Conservation (phyloP, 2,888 invertebrate species). For the Caenorhabditis japonica region DNA sequence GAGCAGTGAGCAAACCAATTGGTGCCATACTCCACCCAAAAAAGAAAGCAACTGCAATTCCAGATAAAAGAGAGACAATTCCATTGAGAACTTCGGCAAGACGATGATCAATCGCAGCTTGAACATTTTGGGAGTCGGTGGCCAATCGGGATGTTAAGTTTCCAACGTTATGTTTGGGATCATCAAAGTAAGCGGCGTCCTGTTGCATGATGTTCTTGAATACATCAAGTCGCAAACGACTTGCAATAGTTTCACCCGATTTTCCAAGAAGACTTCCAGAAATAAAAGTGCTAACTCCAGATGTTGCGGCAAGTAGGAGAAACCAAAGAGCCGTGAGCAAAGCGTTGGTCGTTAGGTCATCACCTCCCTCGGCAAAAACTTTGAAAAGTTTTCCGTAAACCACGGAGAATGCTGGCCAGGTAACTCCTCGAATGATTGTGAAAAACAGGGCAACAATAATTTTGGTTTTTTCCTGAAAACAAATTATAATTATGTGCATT, state of each 20-base stretch:
- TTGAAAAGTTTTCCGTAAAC: constrained; percentile 72
- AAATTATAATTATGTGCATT: no score
- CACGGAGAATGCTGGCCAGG: constrained; percentile 72
- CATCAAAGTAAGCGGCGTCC: constrained; percentile 79
- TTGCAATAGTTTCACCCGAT: constrained; percentile 64
- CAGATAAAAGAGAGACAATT: constrained; percentile 62
- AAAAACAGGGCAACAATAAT: constrained; percentile 61
- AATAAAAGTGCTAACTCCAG: constrained; percentile 60
- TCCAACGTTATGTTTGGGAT: constrained; percentile 77
- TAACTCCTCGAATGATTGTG: constrained; percentile 64
- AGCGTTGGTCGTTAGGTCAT: constrained; percentile 15
- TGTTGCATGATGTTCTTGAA: constrained; percentile 76
- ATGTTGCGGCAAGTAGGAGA: constrained; percentile 50
- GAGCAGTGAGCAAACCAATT: constrained; percentile 66
- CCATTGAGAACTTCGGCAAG: constrained; percentile 69
- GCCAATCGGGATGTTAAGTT: constrained; percentile 78
- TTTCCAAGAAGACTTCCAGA: constrained; percentile 63
- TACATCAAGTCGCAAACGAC: constrained; percentile 76
- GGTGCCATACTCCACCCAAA: constrained; percentile 72
- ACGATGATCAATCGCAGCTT: constrained; percentile 76
- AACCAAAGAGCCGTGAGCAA: constrained; percentile 57
- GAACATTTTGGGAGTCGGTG: constrained; percentile 79
- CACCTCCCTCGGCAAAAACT: constrained; percentile 43
- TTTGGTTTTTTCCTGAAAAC: constrained; percentile 51
- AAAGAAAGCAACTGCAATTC: constrained; percentile 69